Evolutionary conservation across 2,888 invertebrate species (phyloP), one percentile per base, ranked within the genome.

Genomic region (Blastobasis lacticolella): DNA sequence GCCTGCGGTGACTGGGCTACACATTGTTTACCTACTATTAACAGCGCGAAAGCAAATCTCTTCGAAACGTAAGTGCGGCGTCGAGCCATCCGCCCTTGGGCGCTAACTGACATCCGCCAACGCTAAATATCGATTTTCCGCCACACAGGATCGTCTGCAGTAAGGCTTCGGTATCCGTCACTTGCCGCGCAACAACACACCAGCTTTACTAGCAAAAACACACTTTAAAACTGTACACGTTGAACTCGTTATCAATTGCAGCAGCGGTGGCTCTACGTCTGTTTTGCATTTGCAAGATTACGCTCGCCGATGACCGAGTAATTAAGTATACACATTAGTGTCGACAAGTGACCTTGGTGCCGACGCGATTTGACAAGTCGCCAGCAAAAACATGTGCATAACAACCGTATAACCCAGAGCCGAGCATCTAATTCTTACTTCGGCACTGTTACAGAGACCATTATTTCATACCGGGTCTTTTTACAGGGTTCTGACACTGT

Each of bases 51-150:
- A 23, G 23, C 23, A 23, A 23, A 23, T 23, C 23, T 23, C 23
- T 23, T 23, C 42, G 42, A 42, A 9, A 1, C 40, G n/a, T 37
- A 46, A 57, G 56, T 62, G 59, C 60, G 64, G 61, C 56, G 57
- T 58, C 58, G 57, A 68, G 66, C 63, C 62, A 58, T 52, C 52
- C 66, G 77, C 71, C 85, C 84, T 85, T 84, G 83, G 76, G 69
- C 61, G 56, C 58, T 10, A 9, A 45, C 56, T 58, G 66, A 69
- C 69, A 81, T 81, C 81, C 81, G 77, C 78, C 77, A 75, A 78
- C 82, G 76, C 76, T 23, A 67, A 55, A 63, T 83, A 85, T 85
- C 82, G 84, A 85, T 84, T 84, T 81, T 80, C 71, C 69, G 77
- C 79, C 76, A 82, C 78, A 74, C 76, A 78, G 73, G 77, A 78